phyloP scores from a whole-genome alignment of 2,113 vertebrate species.

The Scolopax mira region DNA sequence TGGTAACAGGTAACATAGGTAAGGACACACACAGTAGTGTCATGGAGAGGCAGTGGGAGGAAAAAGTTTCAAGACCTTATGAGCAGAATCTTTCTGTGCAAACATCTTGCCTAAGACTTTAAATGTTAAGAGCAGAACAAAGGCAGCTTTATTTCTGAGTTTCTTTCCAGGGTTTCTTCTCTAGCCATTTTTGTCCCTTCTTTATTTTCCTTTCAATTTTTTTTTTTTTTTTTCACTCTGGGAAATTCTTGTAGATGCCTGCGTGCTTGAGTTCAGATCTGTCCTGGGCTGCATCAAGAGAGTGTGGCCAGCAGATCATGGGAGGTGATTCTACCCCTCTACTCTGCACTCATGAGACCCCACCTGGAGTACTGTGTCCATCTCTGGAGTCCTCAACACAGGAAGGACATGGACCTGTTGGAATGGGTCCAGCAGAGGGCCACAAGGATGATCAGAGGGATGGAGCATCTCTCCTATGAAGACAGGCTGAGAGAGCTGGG shows the following conservation, averaged over 20 bases:
- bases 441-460: too few relatives aligned
- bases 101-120: background rate
- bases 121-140: background rate
- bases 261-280: background rate
- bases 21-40: background rate
- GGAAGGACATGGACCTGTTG: too few relatives aligned
- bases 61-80: background rate
- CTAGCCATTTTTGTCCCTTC: background rate
- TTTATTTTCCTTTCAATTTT: background rate
- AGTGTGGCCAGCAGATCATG: too few relatives aligned
- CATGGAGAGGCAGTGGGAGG: background rate
- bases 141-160: background rate
- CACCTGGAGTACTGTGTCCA: too few relatives aligned
- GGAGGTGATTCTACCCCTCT: too few relatives aligned
- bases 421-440: too few relatives aligned
- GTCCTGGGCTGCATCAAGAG: too few relatives aligned
- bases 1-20: background rate
- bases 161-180: background rate
- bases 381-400: too few relatives aligned
- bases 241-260: background rate
- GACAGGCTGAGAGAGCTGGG: too few relatives aligned
- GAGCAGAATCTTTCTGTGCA: background rate
- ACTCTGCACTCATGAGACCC: too few relatives aligned
- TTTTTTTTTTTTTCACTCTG: background rate
- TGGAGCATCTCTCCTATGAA: too few relatives aligned